Evolutionary conservation across 2,888 invertebrate genomes (phyloP).

Genomic region (Thysanoteuthis rhombus): DNA sequence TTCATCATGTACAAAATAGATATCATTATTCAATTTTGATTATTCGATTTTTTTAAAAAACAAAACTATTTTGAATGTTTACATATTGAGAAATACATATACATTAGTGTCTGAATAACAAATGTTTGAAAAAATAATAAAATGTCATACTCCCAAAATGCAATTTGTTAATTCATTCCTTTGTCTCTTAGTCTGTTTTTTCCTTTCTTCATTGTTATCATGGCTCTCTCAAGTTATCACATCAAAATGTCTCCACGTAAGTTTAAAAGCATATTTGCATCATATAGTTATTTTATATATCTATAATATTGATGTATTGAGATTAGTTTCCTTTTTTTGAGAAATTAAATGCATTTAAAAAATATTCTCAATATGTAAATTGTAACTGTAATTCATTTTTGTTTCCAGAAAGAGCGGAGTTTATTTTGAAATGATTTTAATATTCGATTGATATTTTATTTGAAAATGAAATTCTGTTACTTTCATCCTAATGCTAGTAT

Average conservation of each 20-base stretch:
- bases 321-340: background rate
- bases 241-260: background rate
- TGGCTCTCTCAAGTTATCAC: background rate
- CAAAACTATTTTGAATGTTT: background rate
- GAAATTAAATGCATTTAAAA: background rate
- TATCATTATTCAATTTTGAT: background rate
- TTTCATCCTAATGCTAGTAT: background rate
- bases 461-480: background rate
- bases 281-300: background rate
- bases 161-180: background rate
- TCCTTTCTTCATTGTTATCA: background rate
- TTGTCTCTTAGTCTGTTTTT: background rate
- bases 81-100: background rate
- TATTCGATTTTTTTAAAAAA: background rate
- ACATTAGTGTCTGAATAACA: background rate
- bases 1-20: background rate
- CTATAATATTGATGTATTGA: background rate
- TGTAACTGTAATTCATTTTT: background rate
- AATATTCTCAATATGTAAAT: background rate
- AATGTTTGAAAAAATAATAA: background rate
- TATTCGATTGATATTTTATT: background rate
- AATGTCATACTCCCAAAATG: background rate
- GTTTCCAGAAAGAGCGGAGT: background rate
- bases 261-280: background rate
- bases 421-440: background rate